A percentile compares a stretch with the other conserved stretches of the same genome.
phyloP scores from a whole-genome alignment of 2,797 vertebrate species.

The Arrhamphus sclerolepis region DNA sequence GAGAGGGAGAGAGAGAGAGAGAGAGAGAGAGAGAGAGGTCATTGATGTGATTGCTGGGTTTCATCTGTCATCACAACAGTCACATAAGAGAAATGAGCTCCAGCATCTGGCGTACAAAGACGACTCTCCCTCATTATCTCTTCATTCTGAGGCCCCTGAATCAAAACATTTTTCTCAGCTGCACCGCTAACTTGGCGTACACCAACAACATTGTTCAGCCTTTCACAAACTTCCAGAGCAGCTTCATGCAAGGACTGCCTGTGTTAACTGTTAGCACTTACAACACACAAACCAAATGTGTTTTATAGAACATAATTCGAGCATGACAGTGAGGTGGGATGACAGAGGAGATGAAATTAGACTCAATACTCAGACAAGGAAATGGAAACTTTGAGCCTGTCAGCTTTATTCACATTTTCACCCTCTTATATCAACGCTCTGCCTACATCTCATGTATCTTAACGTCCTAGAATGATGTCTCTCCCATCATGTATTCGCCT shows the following conservation, averaged over 20 bases:
- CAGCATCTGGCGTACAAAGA: conserved; percentile 79
- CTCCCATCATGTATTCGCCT: conserved; percentile 7
- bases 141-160: conserved; percentile 63
- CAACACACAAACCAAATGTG: conserved; percentile 36
- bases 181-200: conserved; percentile 47
- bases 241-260: conserved; percentile 53
- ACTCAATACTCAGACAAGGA: conserved; percentile 28
- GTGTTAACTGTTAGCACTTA: conserved; percentile 67
- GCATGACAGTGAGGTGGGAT: conserved; percentile 42
- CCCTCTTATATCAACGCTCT: conserved; percentile 29
- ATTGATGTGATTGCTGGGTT: conserved; percentile 80
- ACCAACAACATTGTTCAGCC: conserved; percentile 39
- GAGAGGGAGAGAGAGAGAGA: conserved; percentile 18
- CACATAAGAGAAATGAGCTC: conserved; percentile 77
- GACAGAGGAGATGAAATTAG: conserved; percentile 53
- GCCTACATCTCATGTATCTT: conserved; percentile 15
- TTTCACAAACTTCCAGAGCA: conserved; percentile 47
- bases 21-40: conserved; percentile 63
- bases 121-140: conserved; percentile 75
- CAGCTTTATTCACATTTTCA: conserved; percentile 36
- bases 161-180: conserved; percentile 69
- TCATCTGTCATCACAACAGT: conserved; percentile 81
- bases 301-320: conserved; percentile 35
- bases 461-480: conserved; percentile 13
- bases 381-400: conserved; percentile 29